Conservation (phyloP, 2,113 vertebrate genomes). For the Cairina moschata region DNA sequence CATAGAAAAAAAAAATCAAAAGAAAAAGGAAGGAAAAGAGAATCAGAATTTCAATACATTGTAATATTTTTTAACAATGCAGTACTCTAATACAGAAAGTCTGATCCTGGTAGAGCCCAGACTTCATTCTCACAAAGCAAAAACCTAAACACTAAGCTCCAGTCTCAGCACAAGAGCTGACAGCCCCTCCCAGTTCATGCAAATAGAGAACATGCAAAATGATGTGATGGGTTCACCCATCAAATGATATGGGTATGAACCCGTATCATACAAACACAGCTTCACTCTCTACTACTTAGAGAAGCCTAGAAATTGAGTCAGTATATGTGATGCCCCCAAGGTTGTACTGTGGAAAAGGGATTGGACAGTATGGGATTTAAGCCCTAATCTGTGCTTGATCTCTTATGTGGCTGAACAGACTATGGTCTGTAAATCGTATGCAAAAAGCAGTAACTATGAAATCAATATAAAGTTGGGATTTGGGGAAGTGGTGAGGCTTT, state of each 20-base stretch:
- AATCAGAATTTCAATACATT: neutral
- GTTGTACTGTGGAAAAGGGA: neutral
- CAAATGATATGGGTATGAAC: neutral
- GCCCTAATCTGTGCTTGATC: neutral
- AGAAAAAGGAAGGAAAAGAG: conserved; percentile 21
- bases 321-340: fast-evolving
- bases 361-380: neutral
- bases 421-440: neutral
- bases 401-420: neutral
- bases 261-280: neutral
- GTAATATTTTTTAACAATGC: neutral
- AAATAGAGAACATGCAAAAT: neutral
- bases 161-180: neutral
- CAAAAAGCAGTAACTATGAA: neutral
- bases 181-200: neutral
- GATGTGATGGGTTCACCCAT: neutral
- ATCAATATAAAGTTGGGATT: neutral
- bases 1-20: neutral
- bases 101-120: neutral
- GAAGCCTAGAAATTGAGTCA: neutral
- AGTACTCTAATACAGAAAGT: neutral
- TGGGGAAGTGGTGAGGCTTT: neutral
- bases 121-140: neutral
- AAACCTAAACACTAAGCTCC: neutral
- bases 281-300: neutral